Percentiles rank a stretch among this genome's conserved stretches.
phyloP scores from a whole-genome alignment of 2,797 vertebrate genomes.

The Scolopax bukidnonensis region DNA sequence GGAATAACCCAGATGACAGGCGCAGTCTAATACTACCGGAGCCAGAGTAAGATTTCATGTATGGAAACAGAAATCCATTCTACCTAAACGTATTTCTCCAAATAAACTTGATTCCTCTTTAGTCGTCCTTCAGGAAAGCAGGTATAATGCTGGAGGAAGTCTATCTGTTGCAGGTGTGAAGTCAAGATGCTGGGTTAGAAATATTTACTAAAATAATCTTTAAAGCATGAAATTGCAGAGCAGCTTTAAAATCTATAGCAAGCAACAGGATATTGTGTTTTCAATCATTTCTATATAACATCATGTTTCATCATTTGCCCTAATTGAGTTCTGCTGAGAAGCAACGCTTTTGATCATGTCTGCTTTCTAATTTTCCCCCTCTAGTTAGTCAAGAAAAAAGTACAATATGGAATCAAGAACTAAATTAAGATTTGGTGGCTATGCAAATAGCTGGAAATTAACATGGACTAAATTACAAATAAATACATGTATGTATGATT shows the following conservation, averaged over 20 bases:
- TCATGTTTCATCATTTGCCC: background rate
- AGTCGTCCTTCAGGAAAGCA: background rate
- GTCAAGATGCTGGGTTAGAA: background rate
- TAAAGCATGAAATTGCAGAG: background rate
- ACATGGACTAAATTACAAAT: background rate
- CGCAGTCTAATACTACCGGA: background rate
- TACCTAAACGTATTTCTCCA: background rate
- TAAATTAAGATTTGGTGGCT: slow-evolving; percentile 10
- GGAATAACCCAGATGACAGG: background rate
- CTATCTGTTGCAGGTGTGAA: background rate
- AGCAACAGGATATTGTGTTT: background rate
- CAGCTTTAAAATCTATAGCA: background rate
- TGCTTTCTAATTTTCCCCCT: background rate
- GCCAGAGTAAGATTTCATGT: background rate
- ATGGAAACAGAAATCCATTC: background rate
- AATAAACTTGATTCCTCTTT: background rate
- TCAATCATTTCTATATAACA: background rate
- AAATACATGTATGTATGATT: slow-evolving; percentile 1
- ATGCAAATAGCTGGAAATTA: slow-evolving; percentile 19
- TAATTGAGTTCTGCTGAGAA: slow-evolving; percentile 3
- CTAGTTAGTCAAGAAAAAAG: background rate
- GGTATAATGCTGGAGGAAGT: background rate
- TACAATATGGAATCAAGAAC: background rate
- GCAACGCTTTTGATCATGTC: background rate
- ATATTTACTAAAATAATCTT: background rate